A percentile compares a stretch with the other conserved stretches of the same genome.
Conservation (phyloP, 2,888 invertebrate genomes). For the Malthinus seriepunctatus region DNA sequence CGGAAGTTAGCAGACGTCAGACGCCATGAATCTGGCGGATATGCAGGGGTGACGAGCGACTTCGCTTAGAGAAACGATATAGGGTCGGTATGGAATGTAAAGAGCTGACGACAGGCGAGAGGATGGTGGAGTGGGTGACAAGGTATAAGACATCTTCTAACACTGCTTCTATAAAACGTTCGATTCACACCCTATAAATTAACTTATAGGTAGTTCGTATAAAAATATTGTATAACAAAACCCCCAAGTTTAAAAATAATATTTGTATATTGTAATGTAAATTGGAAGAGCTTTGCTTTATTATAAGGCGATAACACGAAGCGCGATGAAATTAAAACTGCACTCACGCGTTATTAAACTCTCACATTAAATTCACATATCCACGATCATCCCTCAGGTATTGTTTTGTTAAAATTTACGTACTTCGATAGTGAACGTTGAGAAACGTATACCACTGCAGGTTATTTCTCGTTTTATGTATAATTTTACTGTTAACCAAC, state of each 20-base stretch:
- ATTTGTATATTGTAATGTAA: no score
- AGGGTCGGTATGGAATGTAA: conserved; percentile 27
- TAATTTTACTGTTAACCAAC: no score
- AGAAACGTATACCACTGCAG: no score
- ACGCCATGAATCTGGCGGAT: conserved; percentile 26
- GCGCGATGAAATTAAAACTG: no score
- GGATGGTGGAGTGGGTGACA: conserved; percentile 44
- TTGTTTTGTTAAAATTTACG: no score
- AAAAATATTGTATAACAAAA: conserved; percentile 9
- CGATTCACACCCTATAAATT: conserved; percentile 27
- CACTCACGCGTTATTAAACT: no score
- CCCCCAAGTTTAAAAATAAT: no score
- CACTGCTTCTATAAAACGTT: conserved; percentile 30
- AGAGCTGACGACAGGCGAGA: conserved; percentile 27
- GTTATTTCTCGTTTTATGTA: no score
- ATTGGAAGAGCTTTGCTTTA: no score
- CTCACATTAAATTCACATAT: no score
- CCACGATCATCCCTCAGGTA: no score
- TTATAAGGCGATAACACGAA: conserved; percentile 13
- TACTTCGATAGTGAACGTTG: no score
- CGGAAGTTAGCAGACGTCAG: conserved; percentile 27
- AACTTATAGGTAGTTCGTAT: neutral
- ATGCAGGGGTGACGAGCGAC: conserved; percentile 18
- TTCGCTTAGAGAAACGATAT: conserved; percentile 25
- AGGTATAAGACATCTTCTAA: conserved; percentile 48